Evolutionary conservation across 1,140 invertebrate genomes (phyloP).

Genomic region (Elysia chlorotica): DNA sequence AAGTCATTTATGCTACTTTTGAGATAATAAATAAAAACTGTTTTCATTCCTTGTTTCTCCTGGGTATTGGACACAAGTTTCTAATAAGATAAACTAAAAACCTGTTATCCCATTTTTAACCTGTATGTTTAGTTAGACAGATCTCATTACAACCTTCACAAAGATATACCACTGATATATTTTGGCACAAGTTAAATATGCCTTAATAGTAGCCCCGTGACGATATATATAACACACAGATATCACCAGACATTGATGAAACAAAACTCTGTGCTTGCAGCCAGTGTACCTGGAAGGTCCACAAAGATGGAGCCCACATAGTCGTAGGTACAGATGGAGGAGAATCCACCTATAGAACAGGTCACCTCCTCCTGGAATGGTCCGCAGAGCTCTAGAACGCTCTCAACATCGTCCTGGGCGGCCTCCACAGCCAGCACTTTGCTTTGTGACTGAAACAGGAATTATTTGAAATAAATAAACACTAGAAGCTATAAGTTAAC

Average conservation of each 20-base stretch:
- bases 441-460: not conserved
- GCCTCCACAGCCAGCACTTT: not conserved
- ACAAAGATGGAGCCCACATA: not conserved
- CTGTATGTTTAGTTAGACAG: not conserved
- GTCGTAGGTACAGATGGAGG: constrained; percentile 16
- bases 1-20: too few relatives aligned
- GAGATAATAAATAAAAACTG: too few relatives aligned
- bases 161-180: not conserved
- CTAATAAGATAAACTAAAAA: too few relatives aligned
- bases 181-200: not conserved
- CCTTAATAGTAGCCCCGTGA: not conserved
- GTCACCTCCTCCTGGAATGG: constrained; percentile 9
- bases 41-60: too few relatives aligned
- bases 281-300: constrained; percentile 7
- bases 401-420: constrained; percentile 3
- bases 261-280: too few relatives aligned
- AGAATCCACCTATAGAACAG: constrained; percentile 14
- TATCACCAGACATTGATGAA: not conserved
- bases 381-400: constrained; percentile 9
- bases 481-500: too few relatives aligned
- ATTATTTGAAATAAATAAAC: too few relatives aligned
- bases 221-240: not conserved
- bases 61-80: too few relatives aligned
- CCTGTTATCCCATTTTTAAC: not conserved
- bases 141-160: not conserved